Base-by-base conservation (phyloP, 2,113 vertebrate genomes). In the Atrichornis clamosus region DNA sequence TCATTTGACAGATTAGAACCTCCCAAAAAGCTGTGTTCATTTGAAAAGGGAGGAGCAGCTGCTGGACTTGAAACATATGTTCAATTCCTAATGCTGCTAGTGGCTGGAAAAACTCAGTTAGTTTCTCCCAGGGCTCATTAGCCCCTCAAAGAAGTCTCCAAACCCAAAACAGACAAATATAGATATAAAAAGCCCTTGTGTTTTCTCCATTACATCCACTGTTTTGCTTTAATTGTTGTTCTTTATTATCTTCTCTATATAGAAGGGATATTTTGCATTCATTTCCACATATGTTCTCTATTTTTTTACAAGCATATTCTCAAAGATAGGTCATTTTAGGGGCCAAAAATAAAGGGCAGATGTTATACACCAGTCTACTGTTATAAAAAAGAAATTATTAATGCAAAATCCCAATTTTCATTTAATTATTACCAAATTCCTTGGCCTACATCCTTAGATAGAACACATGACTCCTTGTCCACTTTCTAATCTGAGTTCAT, bases 11-110 rank as follows among this genome's bases (percentile, higher is more conserved):
- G 82, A 77, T 14, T 87, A 81, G n/a, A 90, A 88, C 65, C 44
- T 87, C 62, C 19, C 8, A 63, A 91, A 79, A 87, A 90, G 5
- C 44, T 63, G 33, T 83, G 59, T 83, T 96, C 90, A 90, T 95
- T 83, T 76, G 46, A 42, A 90, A 87, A 76, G 12, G 80, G 69
- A 53, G 73, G 53, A 96, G 37, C 95, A 95, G 90, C 73, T 91
- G 91, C 32, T 88, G 90, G 80, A 84, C 68, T 82, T 93, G 63
- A 88, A 92, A 62, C 67, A 90, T 91, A 93, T 77, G 90, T 81
- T 95, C 69, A 58, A 24, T 85, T 94, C 46, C 50, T 91, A 87
- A 46, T 80, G 58, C 44, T 80, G 22, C 41, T 90, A 59, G 73
- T 58, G 84, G 24, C 44, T 67, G 47, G 27, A 72, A 91, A 92